Evolutionary conservation across 2,888 invertebrate species (phyloP), one percentile per base, ranked within the genome.

Genomic region (Caenorhabditis uteleia): DNA sequence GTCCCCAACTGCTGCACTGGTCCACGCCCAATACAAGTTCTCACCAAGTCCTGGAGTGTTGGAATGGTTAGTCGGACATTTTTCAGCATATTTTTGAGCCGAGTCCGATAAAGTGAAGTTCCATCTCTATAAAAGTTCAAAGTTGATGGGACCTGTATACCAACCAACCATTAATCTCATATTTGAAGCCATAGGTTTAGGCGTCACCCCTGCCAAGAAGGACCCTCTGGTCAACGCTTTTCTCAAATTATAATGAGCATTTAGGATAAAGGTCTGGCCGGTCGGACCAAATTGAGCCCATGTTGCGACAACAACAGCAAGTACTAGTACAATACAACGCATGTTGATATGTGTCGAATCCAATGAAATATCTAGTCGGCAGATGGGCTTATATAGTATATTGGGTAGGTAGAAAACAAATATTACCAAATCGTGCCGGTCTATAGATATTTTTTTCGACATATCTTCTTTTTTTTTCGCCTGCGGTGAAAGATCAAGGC

Each of bases 11-110:
- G 44, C 21, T 39, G 47, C 54, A 26, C 33, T 43, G 3, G 50
- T 47, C 49, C 44, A 47, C 31, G 45, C 50, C 62, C 62, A 62
- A 16, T 53, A 62, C 14, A 62, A 29, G 43, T 62, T 62, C 51
- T 62, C 62, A 31, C 62, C 62, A 26, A 56, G 39, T 16, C 62
- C 62, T 7, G 26, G 10, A 18, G 8, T 36, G 8, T n/a, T 3
- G n/a, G 49, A n/a, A 21, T 47, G 43, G 5, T 51, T 56, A 6
- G 23, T 51, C 14, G 56, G 62, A 34, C 56, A 56, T 8, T 18
- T 25, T 27, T 57, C 57, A 0, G 62, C 56, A 29, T 62, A 57
- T 3, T n/a, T 14, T 34, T 62, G 56, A 12, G 62, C 62, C 16
- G 42, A 38, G 4, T 49, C 27, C 8, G 55, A 55, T 0, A 61